phyloP scores from a whole-genome alignment of 2,888 invertebrate genomes.

The Plagiodera versicolora region DNA sequence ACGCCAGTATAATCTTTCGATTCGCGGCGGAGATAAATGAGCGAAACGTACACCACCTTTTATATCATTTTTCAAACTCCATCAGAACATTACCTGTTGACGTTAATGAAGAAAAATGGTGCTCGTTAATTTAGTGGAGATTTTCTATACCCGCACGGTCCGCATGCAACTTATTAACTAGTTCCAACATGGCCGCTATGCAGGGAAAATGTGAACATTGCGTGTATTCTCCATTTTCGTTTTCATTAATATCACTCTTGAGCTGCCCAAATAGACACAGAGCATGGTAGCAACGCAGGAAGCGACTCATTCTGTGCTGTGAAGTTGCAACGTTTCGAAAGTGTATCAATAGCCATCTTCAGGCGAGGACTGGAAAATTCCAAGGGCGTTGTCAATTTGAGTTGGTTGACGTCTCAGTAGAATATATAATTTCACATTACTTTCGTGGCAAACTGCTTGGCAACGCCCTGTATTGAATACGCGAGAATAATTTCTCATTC shows the following conservation, averaged over 20 bases:
- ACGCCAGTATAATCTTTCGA: too few species aligned
- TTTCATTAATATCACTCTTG: too few species aligned
- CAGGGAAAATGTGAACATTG: neutral
- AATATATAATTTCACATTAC: neutral
- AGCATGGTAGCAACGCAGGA: too few species aligned
- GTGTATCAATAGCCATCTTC: too few species aligned
- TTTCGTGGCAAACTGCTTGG: neutral
- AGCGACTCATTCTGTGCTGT: too few species aligned
- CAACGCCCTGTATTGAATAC: neutral
- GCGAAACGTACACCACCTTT: neutral
- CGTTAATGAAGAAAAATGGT: slow-evolving; percentile 11
- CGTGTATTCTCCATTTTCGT: too few species aligned
- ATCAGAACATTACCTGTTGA: slow-evolving; percentile 11
- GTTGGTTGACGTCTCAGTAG: too few species aligned
- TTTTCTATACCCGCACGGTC: slow-evolving; percentile 1
- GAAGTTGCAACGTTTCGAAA: too few species aligned
- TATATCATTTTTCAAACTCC: neutral
- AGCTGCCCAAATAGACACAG: too few species aligned
- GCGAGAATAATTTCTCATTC: neutral
- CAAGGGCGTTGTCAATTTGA: too few species aligned
- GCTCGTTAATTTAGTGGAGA: slow-evolving; percentile 4
- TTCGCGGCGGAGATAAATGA: neutral
- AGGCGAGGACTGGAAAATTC: too few species aligned
- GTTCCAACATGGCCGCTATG: neutral
- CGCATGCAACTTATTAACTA: neutral